Evolutionary conservation across 2,113 vertebrate genomes (phyloP).

Genomic region (Bos javanicus): DNA sequence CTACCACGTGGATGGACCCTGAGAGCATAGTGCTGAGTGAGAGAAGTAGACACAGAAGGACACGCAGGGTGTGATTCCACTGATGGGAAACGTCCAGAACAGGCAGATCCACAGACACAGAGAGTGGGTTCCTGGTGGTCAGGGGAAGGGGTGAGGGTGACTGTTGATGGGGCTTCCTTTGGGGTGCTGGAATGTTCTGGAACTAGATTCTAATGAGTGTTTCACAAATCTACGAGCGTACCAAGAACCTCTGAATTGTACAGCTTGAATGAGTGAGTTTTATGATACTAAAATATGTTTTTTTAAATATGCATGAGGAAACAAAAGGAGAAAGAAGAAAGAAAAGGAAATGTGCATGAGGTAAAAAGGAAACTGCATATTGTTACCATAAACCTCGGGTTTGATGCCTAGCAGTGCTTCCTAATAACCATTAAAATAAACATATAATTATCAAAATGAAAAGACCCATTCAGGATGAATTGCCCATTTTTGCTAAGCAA

Average conservation of each 20-base stretch:
- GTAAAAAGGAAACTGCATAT: background rate
- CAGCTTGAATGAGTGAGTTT: background rate
- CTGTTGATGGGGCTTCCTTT: background rate
- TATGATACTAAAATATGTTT: background rate
- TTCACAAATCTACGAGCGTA: background rate
- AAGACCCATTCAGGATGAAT: background rate
- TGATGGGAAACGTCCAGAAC: background rate
- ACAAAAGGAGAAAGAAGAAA: background rate
- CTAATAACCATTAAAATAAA: background rate
- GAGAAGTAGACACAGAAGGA: background rate
- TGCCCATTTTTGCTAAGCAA: background rate
- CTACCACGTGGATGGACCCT: background rate
- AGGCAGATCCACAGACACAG: background rate
- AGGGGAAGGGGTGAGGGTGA: background rate
- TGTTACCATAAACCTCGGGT: background rate
- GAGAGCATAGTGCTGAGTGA: background rate
- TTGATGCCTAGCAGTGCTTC: background rate
- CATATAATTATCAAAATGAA: background rate
- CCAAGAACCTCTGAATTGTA: background rate
- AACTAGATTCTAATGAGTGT: background rate
- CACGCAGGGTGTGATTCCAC: rapidly evolving
- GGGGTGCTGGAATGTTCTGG: background rate
- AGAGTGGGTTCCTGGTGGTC: background rate
- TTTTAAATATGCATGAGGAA: background rate
- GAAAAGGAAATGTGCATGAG: background rate